These are phyloP conservation scores for Odontamblyopus lacepedii DNA, from an alignment of 2,797 vertebrate genomes.

Conservation along the genomic window DNA sequence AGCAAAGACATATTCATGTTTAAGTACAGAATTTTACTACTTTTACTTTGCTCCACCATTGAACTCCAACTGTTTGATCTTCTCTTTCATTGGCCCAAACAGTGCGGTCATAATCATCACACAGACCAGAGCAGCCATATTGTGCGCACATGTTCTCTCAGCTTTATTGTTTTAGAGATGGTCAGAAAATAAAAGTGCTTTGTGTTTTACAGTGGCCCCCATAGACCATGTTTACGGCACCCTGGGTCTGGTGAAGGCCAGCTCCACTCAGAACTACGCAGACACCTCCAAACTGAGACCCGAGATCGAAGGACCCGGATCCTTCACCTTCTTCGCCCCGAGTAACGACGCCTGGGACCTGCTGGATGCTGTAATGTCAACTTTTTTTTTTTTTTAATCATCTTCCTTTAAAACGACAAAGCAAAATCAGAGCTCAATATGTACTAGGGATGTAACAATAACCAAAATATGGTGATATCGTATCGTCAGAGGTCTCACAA, in stretches of 20 bases:
- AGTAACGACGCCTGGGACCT: constrained; percentile 95
- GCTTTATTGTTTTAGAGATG: constrained; percentile 4
- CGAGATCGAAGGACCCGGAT: constrained; percentile 93
- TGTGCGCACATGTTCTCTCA: constrained; percentile 16
- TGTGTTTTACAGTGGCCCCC: constrained; percentile 83
- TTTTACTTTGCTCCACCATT: constrained; percentile 7
- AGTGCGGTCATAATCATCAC: constrained; percentile 11
- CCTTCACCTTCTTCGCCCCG: constrained; percentile 93
- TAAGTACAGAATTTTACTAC: too few relatives aligned
- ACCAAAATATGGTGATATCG: too few relatives aligned
- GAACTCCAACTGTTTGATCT: constrained; percentile 34
- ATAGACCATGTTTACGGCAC: constrained; percentile 94
- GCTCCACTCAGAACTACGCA: constrained; percentile 85
- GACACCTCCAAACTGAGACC: constrained; percentile 85
- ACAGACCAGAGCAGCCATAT: constrained; percentile 4
- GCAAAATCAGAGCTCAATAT: too few relatives aligned
- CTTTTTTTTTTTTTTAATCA: neutral
- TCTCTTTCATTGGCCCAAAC: constrained; percentile 8
- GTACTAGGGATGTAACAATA: too few relatives aligned
- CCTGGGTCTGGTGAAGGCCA: constrained; percentile 87
- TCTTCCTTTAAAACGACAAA: too few relatives aligned
- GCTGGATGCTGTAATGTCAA: constrained; percentile 79
- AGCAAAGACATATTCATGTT: too few relatives aligned
- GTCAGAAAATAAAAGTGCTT: neutral
- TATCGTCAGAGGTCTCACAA: too few relatives aligned